These are phyloP conservation scores for Tupaia tana DNA, from an alignment of 2,113 vertebrate genomes.

Conservation along the genomic window DNA sequence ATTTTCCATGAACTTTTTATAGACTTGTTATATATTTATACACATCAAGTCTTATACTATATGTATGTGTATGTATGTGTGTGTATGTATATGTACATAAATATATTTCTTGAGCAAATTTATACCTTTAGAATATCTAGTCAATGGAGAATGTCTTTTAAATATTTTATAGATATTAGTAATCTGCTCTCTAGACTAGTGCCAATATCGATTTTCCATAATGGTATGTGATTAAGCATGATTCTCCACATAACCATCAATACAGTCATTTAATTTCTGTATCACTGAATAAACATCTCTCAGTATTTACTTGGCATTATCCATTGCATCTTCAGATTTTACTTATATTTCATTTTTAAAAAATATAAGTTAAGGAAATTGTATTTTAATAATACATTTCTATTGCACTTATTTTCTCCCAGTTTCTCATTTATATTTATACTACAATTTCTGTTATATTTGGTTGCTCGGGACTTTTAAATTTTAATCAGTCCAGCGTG, in stretches of 20 bases:
- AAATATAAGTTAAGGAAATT: not conserved
- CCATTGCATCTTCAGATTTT: not conserved
- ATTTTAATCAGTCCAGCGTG: not conserved
- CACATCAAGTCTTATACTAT: not conserved
- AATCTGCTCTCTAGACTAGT: not conserved
- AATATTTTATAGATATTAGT: not conserved
- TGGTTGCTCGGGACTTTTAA: not conserved
- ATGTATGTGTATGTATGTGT: not conserved
- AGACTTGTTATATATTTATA: too few relatives aligned
- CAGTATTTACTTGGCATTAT: not conserved
- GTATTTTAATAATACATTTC: not conserved
- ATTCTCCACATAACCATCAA: not conserved
- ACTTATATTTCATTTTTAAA: not conserved
- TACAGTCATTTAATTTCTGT: not conserved
- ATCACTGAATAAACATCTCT: not conserved
- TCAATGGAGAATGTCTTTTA: not conserved
- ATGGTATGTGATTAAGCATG: not conserved
- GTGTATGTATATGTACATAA: not conserved
- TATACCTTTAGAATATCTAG: not conserved
- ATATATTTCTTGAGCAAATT: constrained; percentile 19
- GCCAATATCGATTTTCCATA: not conserved
- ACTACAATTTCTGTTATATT: not conserved
- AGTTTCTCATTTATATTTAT: not conserved
- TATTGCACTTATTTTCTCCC: not conserved
- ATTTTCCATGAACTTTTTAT: too few relatives aligned